Evolutionary conservation across 2,113 vertebrate genomes (phyloP).

Genomic region (Ciconia stormi): DNA sequence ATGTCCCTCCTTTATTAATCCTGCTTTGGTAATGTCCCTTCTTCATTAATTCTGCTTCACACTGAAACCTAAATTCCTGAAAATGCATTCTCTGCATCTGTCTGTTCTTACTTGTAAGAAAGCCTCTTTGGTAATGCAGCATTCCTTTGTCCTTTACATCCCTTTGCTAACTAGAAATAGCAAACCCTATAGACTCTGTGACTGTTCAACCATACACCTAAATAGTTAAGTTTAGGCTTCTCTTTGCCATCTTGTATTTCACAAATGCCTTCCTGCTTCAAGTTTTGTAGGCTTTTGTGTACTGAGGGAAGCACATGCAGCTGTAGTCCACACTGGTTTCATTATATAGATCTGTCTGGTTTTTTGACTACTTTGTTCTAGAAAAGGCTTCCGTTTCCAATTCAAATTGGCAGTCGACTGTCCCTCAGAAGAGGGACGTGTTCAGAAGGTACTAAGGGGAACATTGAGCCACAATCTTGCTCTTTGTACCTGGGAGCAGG

Average conservation of each 20-base stretch:
- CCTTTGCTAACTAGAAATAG: not conserved
- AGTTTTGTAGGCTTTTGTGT: not conserved
- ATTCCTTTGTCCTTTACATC: not conserved
- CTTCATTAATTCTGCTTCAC: not conserved
- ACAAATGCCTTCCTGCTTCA: not conserved
- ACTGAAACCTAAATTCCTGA: not conserved
- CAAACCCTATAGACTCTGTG: not conserved
- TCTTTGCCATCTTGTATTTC: not conserved
- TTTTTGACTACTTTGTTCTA: not conserved
- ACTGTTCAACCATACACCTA: not conserved
- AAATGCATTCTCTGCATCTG: not conserved
- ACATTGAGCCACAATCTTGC: fast-evolving
- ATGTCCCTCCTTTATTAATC: not conserved
- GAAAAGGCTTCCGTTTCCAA: not conserved
- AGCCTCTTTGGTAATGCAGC: not conserved
- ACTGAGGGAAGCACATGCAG: not conserved
- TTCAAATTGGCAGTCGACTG: not conserved
- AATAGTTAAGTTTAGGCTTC: not conserved
- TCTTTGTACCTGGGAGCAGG: not conserved
- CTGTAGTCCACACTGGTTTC: not conserved
- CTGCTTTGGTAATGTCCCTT: not conserved
- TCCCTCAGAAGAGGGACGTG: not conserved
- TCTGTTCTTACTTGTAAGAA: not conserved
- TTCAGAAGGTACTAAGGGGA: not conserved
- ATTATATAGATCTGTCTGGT: not conserved